phyloP scores from a whole-genome alignment of 2,797 vertebrate species.

The Myoxocephalus aenaeus region DNA sequence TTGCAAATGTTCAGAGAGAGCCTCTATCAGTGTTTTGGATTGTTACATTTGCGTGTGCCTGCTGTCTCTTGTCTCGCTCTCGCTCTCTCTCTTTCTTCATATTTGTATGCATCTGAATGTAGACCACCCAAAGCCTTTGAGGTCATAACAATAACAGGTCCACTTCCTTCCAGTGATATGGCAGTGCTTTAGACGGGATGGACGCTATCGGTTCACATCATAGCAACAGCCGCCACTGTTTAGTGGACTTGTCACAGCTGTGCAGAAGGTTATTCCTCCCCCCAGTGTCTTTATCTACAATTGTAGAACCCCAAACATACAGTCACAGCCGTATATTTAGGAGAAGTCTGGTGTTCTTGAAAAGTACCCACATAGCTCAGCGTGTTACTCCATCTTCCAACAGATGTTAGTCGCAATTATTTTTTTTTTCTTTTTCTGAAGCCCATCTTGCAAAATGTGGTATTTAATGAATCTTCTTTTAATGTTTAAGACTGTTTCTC shows the following conservation, averaged over 20 bases:
- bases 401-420: constrained; percentile 44
- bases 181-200: constrained; percentile 47
- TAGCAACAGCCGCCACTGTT: constrained; percentile 67
- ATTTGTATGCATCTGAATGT: constrained; percentile 31
- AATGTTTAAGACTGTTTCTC: constrained; percentile 20
- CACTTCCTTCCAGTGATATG: constrained; percentile 76
- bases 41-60: constrained; percentile 44
- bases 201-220: constrained; percentile 66
- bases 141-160: constrained; percentile 81
- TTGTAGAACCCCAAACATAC: constrained; percentile 35
- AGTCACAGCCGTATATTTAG: constrained; percentile 23
- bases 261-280: constrained; percentile 22
- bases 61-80: constrained; percentile 25
- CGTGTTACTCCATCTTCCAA: constrained; percentile 25
- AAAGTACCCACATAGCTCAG: constrained; percentile 27
- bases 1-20: constrained; percentile 50
- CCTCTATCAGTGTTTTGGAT: constrained; percentile 32
- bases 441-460: constrained; percentile 21
- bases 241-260: constrained; percentile 68
- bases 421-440: constrained; percentile 21
- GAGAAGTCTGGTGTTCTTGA: constrained; percentile 36
- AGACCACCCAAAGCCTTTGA: constrained; percentile 82
- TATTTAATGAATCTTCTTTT: constrained; percentile 29
- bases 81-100: constrained; percentile 15
- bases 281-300: constrained; percentile 38